Conservation (phyloP, 2,888 invertebrate genomes). For the Lasioglossum leucozonium region DNA sequence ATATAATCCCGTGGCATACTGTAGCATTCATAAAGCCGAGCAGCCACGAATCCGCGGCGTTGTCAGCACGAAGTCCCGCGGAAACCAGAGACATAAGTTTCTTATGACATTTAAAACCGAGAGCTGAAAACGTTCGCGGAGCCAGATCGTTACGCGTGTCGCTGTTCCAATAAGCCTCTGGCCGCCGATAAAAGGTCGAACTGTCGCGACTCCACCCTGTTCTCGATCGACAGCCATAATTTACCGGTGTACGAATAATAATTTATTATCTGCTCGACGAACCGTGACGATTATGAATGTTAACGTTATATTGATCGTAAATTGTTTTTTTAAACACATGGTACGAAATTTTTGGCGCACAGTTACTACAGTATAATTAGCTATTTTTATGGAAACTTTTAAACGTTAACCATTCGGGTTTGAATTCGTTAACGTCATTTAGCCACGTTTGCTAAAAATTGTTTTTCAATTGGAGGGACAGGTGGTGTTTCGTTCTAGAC, state of each 20-base stretch:
- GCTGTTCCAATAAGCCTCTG: constrained; percentile 24
- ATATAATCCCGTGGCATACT: constrained; percentile 41
- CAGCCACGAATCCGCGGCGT: constrained; percentile 17
- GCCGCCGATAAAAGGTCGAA: constrained; percentile 33
- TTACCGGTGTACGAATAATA: constrained; percentile 1
- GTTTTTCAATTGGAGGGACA: too few species aligned
- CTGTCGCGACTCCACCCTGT: constrained; percentile 1
- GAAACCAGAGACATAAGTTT: constrained; percentile 29
- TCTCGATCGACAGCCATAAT: not conserved
- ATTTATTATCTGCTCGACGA: not conserved
- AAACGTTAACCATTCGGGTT: too few species aligned
- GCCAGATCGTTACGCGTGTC: constrained; percentile 36
- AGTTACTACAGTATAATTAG: too few species aligned
- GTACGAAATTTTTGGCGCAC: too few species aligned
- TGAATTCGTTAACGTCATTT: too few species aligned
- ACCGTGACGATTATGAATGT: not conserved
- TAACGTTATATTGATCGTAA: too few species aligned
- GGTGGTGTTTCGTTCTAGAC: too few species aligned
- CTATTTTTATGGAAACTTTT: too few species aligned
- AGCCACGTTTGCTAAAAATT: too few species aligned
- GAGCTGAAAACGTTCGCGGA: constrained; percentile 10
- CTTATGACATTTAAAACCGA: constrained; percentile 52
- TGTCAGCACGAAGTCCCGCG: constrained; percentile 35
- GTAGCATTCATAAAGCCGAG: constrained; percentile 25
- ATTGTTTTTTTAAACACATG: too few species aligned